phyloP scores from a whole-genome alignment of 2,113 vertebrate genomes.

The Mormyrus lacerda region DNA sequence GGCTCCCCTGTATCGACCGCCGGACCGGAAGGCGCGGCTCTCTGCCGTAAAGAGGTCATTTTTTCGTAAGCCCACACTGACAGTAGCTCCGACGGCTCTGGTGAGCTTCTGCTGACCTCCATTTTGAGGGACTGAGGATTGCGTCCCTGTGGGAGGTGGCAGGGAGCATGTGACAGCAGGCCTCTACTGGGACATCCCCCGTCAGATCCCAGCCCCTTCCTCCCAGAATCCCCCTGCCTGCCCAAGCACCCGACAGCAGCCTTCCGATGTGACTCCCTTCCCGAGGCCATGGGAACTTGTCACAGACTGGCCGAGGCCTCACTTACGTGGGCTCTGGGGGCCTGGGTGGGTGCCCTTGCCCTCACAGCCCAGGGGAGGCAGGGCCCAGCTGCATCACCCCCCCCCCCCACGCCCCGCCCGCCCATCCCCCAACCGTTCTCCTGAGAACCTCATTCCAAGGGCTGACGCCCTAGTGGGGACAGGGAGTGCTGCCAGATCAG shows the following conservation, averaged over 20 bases:
- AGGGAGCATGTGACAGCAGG: neutral
- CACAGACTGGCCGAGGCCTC: neutral
- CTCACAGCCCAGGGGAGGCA: neutral
- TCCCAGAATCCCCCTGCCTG: slow-evolving; percentile 5
- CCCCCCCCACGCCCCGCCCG: neutral
- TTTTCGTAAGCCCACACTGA: neutral
- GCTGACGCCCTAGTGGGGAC: neutral
- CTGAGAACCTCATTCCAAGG: slow-evolving; percentile 17
- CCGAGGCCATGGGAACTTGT: slow-evolving; percentile 21
- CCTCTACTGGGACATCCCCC: neutral
- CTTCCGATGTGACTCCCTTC: neutral
- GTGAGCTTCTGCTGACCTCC: neutral
- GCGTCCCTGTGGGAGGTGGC: neutral
- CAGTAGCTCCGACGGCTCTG: neutral
- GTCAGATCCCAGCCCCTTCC: neutral
- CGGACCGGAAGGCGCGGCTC: neutral
- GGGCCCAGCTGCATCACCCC: neutral
- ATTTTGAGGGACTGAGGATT: neutral
- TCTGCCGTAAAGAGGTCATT: neutral
- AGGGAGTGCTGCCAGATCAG: slow-evolving; percentile 19
- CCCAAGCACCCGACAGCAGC: neutral
- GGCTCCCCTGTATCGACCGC: neutral
- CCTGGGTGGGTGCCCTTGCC: slow-evolving; percentile 2
- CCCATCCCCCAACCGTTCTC: neutral
- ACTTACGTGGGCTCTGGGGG: neutral